Percentiles rank a stretch among this genome's conserved stretches.
Conservation (phyloP, 1,140 invertebrate species). For the Choristoneura fumiferana region DNA sequence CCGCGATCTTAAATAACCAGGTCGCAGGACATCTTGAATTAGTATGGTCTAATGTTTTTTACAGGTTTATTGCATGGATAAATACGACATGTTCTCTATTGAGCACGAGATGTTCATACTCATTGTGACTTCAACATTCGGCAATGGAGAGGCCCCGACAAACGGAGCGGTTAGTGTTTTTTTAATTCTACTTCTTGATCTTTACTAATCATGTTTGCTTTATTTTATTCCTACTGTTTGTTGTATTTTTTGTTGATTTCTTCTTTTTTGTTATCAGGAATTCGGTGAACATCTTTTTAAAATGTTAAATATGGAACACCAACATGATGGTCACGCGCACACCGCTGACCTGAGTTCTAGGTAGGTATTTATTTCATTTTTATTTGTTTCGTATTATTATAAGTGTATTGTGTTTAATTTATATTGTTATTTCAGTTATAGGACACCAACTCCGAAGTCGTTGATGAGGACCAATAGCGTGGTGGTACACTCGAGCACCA, state of each 20-base stretch:
- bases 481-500: constrained; percentile 80
- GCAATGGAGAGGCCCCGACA: constrained; percentile 98
- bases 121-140: constrained; percentile 97
- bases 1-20: too few relatives aligned
- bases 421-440: constrained; percentile 43
- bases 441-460: constrained; percentile 88
- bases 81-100: constrained; percentile 95
- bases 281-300: constrained; percentile 64
- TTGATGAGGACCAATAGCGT: constrained; percentile 94
- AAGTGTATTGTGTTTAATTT: neutral
- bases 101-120: constrained; percentile 95
- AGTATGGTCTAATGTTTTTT: too few relatives aligned
- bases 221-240: too few relatives aligned
- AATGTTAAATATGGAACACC: constrained; percentile 63
- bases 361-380: constrained; percentile 33
- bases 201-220: too few relatives aligned
- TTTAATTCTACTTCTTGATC: too few relatives aligned
- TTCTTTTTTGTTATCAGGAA: constrained; percentile 34
- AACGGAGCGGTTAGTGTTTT: constrained; percentile 90
- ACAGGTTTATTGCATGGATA: constrained; percentile 93
- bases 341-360: constrained; percentile 39
- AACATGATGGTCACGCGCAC: constrained; percentile 45
- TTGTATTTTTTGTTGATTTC: neutral
- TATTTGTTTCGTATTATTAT: constrained; percentile 11
- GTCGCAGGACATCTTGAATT: too few relatives aligned